Conservation (phyloP, 2,888 invertebrate species). For the Pharmacophagus antenor region DNA sequence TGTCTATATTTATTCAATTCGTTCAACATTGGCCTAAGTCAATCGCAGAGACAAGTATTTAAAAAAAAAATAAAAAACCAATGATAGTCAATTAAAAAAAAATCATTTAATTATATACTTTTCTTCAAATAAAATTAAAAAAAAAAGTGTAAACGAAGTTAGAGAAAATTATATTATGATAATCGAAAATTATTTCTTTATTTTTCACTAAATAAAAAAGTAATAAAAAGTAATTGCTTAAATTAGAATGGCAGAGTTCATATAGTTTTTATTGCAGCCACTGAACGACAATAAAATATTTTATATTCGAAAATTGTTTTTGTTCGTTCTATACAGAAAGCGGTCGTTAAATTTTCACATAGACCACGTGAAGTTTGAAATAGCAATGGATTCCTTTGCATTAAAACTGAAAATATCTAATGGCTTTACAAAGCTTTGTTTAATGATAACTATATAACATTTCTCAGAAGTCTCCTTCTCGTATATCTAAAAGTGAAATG, state of each 20-base stretch:
- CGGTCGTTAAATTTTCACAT: slow-evolving; percentile 21
- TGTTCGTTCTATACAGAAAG: slow-evolving; percentile 15
- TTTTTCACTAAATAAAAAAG: slow-evolving; percentile 5
- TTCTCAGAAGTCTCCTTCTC: too few relatives aligned
- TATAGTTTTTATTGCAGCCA: slow-evolving; percentile 22
- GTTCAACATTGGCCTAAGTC: too few relatives aligned
- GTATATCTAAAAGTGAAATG: too few relatives aligned
- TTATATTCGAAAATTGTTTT: slow-evolving; percentile 23
- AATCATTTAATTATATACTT: background rate
- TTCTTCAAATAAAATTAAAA: background rate
- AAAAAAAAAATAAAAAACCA: too few relatives aligned
- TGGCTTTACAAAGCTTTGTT: background rate
- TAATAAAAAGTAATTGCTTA: slow-evolving; percentile 13
- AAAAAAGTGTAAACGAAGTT: background rate
- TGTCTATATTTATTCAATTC: too few relatives aligned
- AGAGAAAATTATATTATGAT: background rate
- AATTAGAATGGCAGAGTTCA: slow-evolving; percentile 17
- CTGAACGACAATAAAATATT: slow-evolving; percentile 18
- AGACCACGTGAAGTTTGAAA: slow-evolving; percentile 14
- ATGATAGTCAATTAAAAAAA: background rate
- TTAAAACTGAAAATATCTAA: background rate
- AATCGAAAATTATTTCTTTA: background rate
- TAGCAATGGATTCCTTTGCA: slow-evolving; percentile 17
- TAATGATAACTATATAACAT: too few relatives aligned
- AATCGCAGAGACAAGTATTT: too few relatives aligned